phyloP scores from a whole-genome alignment of 2,797 vertebrate species.

The Crocodylus rhombifer region DNA sequence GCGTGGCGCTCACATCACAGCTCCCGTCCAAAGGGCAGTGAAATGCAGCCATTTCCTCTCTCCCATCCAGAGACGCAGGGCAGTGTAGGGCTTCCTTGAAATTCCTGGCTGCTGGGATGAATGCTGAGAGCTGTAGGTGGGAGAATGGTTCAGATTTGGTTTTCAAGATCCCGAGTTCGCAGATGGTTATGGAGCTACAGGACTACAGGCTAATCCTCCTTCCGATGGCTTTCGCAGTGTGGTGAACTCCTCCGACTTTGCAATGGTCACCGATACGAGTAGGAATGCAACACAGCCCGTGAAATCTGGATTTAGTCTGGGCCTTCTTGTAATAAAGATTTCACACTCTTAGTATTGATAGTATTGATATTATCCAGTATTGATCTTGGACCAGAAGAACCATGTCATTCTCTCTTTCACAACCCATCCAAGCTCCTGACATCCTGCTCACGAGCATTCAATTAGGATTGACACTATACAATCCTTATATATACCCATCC shows the following conservation, averaged over 20 bases:
- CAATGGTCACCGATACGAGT: not conserved
- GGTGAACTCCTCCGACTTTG: not conserved
- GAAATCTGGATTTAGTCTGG: constrained; percentile 64
- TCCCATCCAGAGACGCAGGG: not conserved
- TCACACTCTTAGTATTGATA: not conserved
- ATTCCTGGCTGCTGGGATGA: not conserved
- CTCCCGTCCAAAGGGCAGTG: too few species aligned
- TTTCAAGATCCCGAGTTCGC: not conserved
- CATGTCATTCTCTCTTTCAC: constrained; percentile 18
- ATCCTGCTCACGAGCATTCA: not conserved
- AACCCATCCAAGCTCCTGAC: not conserved
- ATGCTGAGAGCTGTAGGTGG: not conserved
- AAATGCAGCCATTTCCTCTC: too few species aligned
- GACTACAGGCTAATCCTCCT: not conserved
- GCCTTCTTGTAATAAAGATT: constrained; percentile 9
- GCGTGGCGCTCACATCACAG: too few species aligned
- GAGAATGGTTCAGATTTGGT: rapidly evolving
- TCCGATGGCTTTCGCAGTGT: constrained; percentile 25
- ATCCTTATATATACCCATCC: not conserved
- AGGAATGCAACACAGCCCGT: constrained; percentile 32
- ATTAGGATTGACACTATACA: not conserved
- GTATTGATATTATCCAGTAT: not conserved
- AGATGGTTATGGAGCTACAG: rapidly evolving
- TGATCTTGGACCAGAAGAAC: not conserved
- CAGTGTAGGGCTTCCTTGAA: not conserved